phyloP scores from a whole-genome alignment of 2,888 invertebrate species.

The Mesorhabditis sp. region DNA sequence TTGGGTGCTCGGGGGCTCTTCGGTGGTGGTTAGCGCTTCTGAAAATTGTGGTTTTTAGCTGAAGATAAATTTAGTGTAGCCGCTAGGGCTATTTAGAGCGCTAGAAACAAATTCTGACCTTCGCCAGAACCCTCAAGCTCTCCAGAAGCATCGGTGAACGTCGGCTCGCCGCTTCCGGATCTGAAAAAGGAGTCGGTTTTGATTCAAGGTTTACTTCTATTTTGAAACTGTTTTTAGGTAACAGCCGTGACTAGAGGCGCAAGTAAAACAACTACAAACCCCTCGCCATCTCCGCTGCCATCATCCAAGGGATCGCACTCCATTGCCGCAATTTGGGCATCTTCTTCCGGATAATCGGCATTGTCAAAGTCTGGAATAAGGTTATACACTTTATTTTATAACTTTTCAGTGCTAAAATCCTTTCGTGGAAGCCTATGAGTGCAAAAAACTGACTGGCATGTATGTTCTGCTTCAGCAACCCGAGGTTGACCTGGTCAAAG shows the following conservation, averaged over 20 bases:
- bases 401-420: background rate
- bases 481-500: slow-evolving; percentile 19
- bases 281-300: background rate
- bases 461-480: slow-evolving; percentile 15
- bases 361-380: slow-evolving; percentile 11
- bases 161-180: background rate
- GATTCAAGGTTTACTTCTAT: background rate
- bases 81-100: background rate
- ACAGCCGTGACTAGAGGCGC: background rate
- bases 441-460: background rate
- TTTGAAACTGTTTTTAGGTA: background rate
- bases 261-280: background rate
- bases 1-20: background rate
- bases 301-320: slow-evolving; percentile 20
- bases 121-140: background rate
- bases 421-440: no score
- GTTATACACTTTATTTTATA: background rate
- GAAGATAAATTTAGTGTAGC: no score
- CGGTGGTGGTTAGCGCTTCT: background rate
- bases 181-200: background rate
- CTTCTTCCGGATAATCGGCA: slow-evolving; percentile 23
- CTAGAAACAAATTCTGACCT: background rate
- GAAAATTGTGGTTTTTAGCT: no score
- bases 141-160: background rate
- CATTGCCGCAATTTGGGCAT: slow-evolving; percentile 20